Evolutionary conservation across 1,140 invertebrate genomes (phyloP).

Genomic region (Temnothorax curvispinosus): DNA sequence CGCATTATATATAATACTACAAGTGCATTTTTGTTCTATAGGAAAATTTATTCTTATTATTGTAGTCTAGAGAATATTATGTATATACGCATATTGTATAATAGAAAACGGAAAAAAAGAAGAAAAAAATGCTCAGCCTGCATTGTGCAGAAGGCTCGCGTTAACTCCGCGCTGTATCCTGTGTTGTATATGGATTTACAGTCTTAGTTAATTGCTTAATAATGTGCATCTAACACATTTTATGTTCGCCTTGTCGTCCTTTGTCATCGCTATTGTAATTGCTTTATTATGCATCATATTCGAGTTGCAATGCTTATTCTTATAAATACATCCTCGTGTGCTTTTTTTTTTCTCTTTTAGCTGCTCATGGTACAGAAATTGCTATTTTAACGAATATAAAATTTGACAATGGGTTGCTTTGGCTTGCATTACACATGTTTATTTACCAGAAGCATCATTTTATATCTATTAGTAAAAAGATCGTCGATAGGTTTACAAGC

Average conservation of each 20-base stretch:
- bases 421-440: slow-evolving; percentile 82
- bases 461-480: slow-evolving; percentile 83
- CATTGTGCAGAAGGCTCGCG: slow-evolving; percentile 60
- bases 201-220: slow-evolving; percentile 81
- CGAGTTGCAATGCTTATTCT: slow-evolving; percentile 80
- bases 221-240: slow-evolving; percentile 78
- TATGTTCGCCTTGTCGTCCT: slow-evolving; percentile 67
- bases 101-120: slow-evolving; percentile 69
- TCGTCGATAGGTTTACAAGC: slow-evolving; percentile 79
- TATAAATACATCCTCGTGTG: slow-evolving; percentile 79
- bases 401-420: slow-evolving; percentile 80
- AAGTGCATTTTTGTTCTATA: slow-evolving; percentile 58
- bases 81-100: slow-evolving; percentile 38
- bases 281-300: slow-evolving; percentile 80
- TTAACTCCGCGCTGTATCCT: slow-evolving; percentile 63
- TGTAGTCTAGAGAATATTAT: slow-evolving; percentile 63
- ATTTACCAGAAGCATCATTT: slow-evolving; percentile 82
- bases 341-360: slow-evolving; percentile 16
- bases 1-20: slow-evolving; percentile 67
- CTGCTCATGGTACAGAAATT: slow-evolving; percentile 75
- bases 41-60: slow-evolving; percentile 69
- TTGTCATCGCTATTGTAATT: slow-evolving; percentile 77
- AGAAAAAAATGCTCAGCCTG: slow-evolving; percentile 75
- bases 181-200: slow-evolving; percentile 76
- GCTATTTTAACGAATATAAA: slow-evolving; percentile 76